phyloP scores from a whole-genome alignment of 2,797 vertebrate genomes.

The Fistularia tabacaria region DNA sequence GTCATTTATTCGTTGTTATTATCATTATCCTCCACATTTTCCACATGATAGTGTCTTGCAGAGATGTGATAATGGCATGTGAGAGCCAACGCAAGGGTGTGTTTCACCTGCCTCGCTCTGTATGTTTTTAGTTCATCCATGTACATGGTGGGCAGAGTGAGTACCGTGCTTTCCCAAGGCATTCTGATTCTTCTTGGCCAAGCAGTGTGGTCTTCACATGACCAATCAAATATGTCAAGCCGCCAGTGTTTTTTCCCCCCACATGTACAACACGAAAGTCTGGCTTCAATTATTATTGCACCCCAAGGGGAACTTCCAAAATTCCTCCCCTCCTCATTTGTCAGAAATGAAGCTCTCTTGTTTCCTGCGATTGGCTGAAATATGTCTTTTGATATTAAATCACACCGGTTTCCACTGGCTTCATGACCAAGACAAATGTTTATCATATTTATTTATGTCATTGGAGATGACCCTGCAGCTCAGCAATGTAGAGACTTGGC shows the following conservation, averaged over 20 bases:
- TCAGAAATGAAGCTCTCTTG: slow-evolving; percentile 74
- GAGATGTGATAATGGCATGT: slow-evolving; percentile 54
- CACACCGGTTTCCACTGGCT: slow-evolving; percentile 66
- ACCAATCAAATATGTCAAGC: slow-evolving; percentile 77
- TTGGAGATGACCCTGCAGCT: slow-evolving; percentile 65
- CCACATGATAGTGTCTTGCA: slow-evolving; percentile 40
- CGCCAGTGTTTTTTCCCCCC: slow-evolving; percentile 59
- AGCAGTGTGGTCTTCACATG: slow-evolving; percentile 75
- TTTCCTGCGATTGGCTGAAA: slow-evolving; percentile 76
- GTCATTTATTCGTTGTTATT: slow-evolving; percentile 71
- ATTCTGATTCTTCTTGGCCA: slow-evolving; percentile 52
- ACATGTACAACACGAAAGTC: slow-evolving; percentile 71
- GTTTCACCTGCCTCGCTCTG: slow-evolving; percentile 63
- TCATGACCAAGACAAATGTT: slow-evolving; percentile 75
- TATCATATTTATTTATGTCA: slow-evolving; percentile 76
- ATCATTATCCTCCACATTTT: slow-evolving; percentile 51
- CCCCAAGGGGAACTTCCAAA: slow-evolving; percentile 72
- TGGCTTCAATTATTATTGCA: slow-evolving; percentile 77
- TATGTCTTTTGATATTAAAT: slow-evolving; percentile 77
- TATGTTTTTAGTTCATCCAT: slow-evolving; percentile 37
- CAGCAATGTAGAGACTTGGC: slow-evolving; percentile 56
- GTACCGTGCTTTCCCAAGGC: slow-evolving; percentile 43
- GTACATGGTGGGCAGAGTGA: slow-evolving; percentile 38
- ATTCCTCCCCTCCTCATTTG: slow-evolving; percentile 74
- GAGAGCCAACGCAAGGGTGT: slow-evolving; percentile 34